Evolutionary conservation across 2,113 vertebrate species (phyloP).

Genomic region (Neolamprologus variostigma): DNA sequence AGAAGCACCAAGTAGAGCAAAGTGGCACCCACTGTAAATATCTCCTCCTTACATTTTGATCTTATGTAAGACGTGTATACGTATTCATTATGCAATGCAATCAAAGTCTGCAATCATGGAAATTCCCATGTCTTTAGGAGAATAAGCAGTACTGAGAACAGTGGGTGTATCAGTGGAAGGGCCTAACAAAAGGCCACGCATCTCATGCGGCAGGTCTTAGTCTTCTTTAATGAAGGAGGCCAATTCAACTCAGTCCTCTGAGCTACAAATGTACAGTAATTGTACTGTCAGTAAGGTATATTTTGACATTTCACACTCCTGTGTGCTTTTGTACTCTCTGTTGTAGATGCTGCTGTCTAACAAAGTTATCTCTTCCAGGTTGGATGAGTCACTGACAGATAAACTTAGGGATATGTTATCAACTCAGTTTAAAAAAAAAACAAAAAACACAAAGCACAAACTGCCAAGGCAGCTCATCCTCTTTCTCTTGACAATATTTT

Average conservation of each 20-base stretch:
- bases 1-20: neutral
- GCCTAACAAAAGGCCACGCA: neutral
- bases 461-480: neutral
- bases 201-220: neutral
- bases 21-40: neutral
- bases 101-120: neutral
- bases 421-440: neutral
- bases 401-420: neutral
- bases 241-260: neutral
- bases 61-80: neutral
- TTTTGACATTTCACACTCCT: neutral
- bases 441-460: neutral
- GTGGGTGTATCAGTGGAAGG: neutral
- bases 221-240: neutral
- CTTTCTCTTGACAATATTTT: neutral
- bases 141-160: neutral
- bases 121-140: neutral
- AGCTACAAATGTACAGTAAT: neutral
- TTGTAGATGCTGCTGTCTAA: neutral
- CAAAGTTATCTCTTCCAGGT: neutral
- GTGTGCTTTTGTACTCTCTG: neutral
- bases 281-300: neutral
- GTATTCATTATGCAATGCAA: neutral
- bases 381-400: neutral
- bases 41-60: neutral